Conservation (phyloP, 2,888 invertebrate species). For the Lasioglossum leucozonium region DNA sequence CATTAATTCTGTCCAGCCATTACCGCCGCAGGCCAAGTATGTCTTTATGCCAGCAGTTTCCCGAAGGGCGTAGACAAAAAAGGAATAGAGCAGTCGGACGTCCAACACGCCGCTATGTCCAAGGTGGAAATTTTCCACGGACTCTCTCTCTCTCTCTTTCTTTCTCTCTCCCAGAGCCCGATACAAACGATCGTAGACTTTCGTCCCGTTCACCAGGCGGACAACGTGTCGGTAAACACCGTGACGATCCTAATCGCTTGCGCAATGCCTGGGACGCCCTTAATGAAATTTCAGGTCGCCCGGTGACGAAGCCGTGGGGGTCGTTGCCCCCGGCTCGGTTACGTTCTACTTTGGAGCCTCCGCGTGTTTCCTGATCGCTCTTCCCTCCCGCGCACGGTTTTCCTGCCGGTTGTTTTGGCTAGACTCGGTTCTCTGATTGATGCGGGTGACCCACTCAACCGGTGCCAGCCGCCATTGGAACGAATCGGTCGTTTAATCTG, state of each 20-base stretch:
- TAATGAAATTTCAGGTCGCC: constrained; percentile 77
- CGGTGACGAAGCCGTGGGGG: constrained; percentile 65
- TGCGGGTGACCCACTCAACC: constrained; percentile 44
- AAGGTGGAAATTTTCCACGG: constrained; percentile 34
- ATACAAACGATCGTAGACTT: constrained; percentile 5
- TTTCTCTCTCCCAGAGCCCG: not conserved
- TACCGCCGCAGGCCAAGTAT: not conserved
- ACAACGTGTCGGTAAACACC: constrained; percentile 43
- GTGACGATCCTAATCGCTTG: constrained; percentile 62
- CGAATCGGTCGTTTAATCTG: constrained; percentile 25
- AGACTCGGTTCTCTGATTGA: constrained; percentile 29
- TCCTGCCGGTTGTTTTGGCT: constrained; percentile 46
- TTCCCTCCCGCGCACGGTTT: constrained; percentile 33
- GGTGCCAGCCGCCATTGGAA: not conserved
- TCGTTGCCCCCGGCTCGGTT: constrained; percentile 77
- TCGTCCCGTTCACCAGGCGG: constrained; percentile 31
- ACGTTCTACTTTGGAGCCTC: constrained; percentile 54
- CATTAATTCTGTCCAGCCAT: not conserved
- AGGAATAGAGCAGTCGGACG: not conserved
- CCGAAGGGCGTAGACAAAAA: constrained; percentile 3
- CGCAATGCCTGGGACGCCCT: constrained; percentile 69
- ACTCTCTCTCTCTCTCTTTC: no score
- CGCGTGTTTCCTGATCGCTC: constrained; percentile 44
- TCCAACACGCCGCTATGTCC: not conserved
- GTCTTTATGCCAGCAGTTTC: not conserved